These are phyloP conservation scores for Telmatochromis sp. DNA, from an alignment of 2,113 vertebrate species.

Conservation along the genomic window DNA sequence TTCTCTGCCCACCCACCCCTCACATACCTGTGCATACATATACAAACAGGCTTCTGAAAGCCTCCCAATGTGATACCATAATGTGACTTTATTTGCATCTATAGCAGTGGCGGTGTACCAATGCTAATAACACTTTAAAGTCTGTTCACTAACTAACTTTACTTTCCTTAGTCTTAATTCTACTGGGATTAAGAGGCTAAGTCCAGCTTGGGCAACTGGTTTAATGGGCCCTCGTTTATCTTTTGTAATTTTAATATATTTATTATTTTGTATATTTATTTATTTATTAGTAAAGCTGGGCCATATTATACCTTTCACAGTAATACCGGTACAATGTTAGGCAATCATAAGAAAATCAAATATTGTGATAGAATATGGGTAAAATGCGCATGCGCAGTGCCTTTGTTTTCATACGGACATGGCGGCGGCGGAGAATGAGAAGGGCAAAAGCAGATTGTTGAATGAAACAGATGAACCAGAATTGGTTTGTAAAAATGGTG, in stretches of 20 bases:
- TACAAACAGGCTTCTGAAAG: constrained; percentile 55
- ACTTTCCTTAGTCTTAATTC: neutral
- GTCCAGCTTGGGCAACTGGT: neutral
- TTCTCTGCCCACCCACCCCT: constrained; percentile 52
- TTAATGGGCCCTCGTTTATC: neutral
- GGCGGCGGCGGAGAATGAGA: neutral
- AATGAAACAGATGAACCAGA: neutral
- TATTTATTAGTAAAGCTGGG: neutral
- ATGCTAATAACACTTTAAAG: neutral
- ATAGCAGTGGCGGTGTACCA: neutral
- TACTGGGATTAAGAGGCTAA: neutral
- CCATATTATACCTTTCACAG: neutral
- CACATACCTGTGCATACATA: constrained; percentile 28
- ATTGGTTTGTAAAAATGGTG: neutral
- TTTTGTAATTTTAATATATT: neutral
- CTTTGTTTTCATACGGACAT: neutral
- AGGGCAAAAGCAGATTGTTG: neutral
- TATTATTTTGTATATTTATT: neutral
- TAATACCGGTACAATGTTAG: neutral
- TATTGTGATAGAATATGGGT: neutral
- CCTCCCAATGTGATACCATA: constrained; percentile 61
- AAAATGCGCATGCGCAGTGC: neutral
- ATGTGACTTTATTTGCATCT: constrained; percentile 52
- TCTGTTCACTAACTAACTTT: neutral
- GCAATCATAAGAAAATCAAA: neutral